Evolutionary conservation across 92 coral and sea anemone genomes (phyloP).

Genomic region (Umimayanthus kanabou): DNA sequence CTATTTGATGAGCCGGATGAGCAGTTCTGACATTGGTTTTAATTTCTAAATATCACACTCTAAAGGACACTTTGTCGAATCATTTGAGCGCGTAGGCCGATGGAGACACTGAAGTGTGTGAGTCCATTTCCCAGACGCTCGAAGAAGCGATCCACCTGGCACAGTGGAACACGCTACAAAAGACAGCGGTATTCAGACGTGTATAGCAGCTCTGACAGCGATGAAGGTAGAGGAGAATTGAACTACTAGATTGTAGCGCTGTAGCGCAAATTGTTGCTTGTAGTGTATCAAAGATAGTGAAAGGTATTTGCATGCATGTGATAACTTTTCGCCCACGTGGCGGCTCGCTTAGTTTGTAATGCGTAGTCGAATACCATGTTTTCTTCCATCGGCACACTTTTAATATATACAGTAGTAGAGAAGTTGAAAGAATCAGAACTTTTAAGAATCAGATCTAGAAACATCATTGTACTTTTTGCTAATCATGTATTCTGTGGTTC

Average conservation of each 20-base stretch:
- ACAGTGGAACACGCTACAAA: slow-evolving; percentile 28
- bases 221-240: slow-evolving; percentile 18
- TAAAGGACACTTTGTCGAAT: background rate
- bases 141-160: slow-evolving; percentile 34
- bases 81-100: slow-evolving; percentile 3
- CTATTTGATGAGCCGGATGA: slow-evolving; percentile 10
- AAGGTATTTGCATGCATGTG: too few species aligned
- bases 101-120: slow-evolving; percentile 37
- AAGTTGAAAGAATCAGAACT: too few species aligned
- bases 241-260: background rate
- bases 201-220: slow-evolving; percentile 16
- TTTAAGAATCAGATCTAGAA: too few species aligned
- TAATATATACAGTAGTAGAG: too few species aligned
- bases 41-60: background rate
- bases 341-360: background rate
- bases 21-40: background rate
- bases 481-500: too few species aligned
- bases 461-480: too few species aligned
- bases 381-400: too few species aligned
- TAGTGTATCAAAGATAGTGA: background rate
- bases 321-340: background rate
- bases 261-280: background rate
- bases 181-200: slow-evolving; percentile 13
- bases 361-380: too few species aligned
- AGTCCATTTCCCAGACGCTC: slow-evolving; percentile 38